These are phyloP conservation scores for Reticulitermes lucifugus DNA, from an alignment of 2,888 invertebrate species.

Conservation along the genomic window DNA sequence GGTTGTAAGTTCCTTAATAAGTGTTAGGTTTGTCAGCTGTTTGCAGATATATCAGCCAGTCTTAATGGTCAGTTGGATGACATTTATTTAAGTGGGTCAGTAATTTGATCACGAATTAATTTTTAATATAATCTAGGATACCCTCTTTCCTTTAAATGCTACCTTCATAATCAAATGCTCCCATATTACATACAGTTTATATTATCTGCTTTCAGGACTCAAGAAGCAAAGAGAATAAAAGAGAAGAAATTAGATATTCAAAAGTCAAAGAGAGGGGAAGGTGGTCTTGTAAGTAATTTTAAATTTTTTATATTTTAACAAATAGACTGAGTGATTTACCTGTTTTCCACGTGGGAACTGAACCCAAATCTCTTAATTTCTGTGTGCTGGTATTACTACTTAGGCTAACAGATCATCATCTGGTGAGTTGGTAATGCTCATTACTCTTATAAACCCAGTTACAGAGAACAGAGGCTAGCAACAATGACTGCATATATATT, in stretches of 20 bases:
- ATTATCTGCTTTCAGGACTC: constrained; percentile 65
- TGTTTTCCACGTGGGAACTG: background rate
- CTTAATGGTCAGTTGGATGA: too few species aligned
- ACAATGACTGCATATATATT: too few species aligned
- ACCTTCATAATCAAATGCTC: too few species aligned
- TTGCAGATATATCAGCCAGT: too few species aligned
- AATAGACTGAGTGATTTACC: background rate
- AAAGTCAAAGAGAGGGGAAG: constrained; percentile 57
- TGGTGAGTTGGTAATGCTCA: too few species aligned
- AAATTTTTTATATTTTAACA: background rate
- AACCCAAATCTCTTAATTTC: background rate
- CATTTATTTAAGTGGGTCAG: background rate
- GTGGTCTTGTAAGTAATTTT: constrained; percentile 57
- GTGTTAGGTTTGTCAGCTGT: too few species aligned
- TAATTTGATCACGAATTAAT: too few species aligned
- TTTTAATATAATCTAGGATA: background rate
- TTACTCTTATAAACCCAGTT: too few species aligned
- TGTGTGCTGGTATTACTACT: background rate
- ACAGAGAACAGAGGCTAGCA: too few species aligned
- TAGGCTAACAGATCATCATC: background rate
- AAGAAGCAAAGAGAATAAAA: constrained; percentile 72
- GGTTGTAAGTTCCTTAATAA: too few species aligned
- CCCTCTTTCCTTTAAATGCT: background rate
- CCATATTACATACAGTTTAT: background rate
- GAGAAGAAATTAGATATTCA: constrained; percentile 68